These are phyloP conservation scores for Aphodius sticticus DNA, from an alignment of 2,888 invertebrate genomes.

Conservation along the genomic window DNA sequence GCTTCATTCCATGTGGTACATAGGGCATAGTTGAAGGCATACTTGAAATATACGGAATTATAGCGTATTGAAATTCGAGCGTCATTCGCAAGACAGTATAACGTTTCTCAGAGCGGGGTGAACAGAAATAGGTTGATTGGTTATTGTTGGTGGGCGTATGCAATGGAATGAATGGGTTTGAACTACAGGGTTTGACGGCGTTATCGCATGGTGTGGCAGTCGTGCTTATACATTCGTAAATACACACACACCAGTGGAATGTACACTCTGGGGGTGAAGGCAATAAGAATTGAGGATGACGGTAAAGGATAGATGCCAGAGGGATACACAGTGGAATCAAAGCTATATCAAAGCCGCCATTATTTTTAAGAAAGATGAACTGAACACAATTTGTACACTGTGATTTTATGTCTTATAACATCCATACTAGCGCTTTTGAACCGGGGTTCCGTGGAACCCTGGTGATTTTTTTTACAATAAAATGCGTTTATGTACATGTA, in stretches of 20 bases:
- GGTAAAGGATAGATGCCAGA: not conserved
- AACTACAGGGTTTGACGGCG: not conserved
- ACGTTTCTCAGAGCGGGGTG: not conserved
- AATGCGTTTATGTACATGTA: no score
- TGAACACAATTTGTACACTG: no score
- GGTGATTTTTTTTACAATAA: no score
- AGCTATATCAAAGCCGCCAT: not conserved
- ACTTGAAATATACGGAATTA: not conserved
- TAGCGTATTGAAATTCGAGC: not conserved
- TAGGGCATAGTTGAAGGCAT: no score
- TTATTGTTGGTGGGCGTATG: not conserved
- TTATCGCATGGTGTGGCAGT: not conserved
- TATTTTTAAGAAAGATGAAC: not conserved
- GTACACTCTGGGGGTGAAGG: not conserved
- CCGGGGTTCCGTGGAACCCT: no score
- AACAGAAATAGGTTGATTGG: not conserved
- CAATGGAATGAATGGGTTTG: not conserved
- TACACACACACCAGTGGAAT: not conserved
- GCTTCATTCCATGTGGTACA: no score
- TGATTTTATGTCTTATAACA: no score
- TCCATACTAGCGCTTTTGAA: no score
- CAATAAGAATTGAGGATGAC: not conserved
- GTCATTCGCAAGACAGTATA: not conserved
- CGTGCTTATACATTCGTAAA: not conserved
- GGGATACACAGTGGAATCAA: not conserved